These are phyloP conservation scores for Cephus pygmeus DNA, from an alignment of 2,888 invertebrate genomes.

Conservation along the genomic window DNA sequence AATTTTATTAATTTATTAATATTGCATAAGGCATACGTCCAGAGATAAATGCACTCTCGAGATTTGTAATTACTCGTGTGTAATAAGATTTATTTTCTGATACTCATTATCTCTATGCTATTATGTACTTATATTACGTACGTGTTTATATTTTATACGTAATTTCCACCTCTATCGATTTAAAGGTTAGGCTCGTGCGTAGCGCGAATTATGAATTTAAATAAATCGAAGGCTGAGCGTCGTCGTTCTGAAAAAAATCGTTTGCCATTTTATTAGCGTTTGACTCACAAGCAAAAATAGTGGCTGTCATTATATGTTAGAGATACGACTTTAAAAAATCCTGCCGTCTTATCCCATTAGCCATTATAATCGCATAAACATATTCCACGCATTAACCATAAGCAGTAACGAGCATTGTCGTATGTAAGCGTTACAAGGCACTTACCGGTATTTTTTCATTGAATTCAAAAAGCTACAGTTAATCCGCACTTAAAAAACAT, in stretches of 20 bases:
- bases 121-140: background rate
- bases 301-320: background rate
- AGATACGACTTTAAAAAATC: background rate
- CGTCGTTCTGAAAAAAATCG: background rate
- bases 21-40: background rate
- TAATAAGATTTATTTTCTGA: background rate
- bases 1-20: background rate
- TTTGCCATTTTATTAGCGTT: background rate
- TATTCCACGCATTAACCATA: background rate
- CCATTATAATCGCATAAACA: background rate
- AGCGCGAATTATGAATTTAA: background rate
- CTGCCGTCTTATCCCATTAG: no score
- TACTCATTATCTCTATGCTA: background rate
- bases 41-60: background rate
- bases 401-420: background rate
- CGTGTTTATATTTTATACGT: background rate
- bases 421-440: background rate
- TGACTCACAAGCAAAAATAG: background rate
- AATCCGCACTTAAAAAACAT: background rate
- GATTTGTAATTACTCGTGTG: background rate
- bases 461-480: background rate
- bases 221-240: background rate
- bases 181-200: background rate
- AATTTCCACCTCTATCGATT: background rate
- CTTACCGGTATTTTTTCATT: background rate